Evolutionary conservation across 2,888 invertebrate genomes (phyloP).

Genomic region (Orthonevra nobilis): DNA sequence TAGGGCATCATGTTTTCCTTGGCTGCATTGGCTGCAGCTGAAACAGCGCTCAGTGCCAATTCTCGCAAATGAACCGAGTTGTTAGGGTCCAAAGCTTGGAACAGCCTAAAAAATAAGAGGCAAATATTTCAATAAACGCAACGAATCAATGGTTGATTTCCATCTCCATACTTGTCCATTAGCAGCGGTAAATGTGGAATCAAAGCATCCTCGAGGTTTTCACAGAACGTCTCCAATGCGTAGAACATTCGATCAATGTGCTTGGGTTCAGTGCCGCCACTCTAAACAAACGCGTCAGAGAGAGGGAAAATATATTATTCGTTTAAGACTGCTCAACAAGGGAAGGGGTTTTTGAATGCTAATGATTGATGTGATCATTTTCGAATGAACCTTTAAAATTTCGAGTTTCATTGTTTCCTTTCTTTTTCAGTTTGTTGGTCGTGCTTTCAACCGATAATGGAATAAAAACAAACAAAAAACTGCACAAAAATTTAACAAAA

Average conservation of each 20-base stretch:
- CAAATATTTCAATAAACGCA: neutral
- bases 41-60: slow-evolving; percentile 86
- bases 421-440: neutral
- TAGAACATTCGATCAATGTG: slow-evolving; percentile 88
- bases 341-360: slow-evolving; percentile 16
- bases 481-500: neutral
- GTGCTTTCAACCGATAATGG: neutral
- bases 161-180: slow-evolving; percentile 83
- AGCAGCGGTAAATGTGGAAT: slow-evolving; percentile 86
- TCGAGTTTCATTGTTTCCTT: neutral
- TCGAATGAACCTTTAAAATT: slow-evolving; percentile 47
- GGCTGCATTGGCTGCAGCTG: slow-evolving; percentile 86
- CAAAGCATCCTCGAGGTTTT: slow-evolving; percentile 87
- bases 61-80: slow-evolving; percentile 84
- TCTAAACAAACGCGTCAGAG: slow-evolving; percentile 72
- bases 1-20: slow-evolving; percentile 87
- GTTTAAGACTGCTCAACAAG: slow-evolving; percentile 54
- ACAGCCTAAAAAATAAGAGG: slow-evolving; percentile 80
- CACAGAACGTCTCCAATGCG: slow-evolving; percentile 89
- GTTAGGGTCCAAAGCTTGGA: slow-evolving; percentile 82
- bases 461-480: slow-evolving; percentile 10
- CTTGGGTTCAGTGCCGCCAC: slow-evolving; percentile 83
- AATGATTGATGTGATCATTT: slow-evolving; percentile 65
- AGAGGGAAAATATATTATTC: slow-evolving; percentile 62
- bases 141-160: too few species aligned